Evolutionary conservation across 2,113 vertebrate genomes (phyloP).

Genomic region (Lampris megalopsis): DNA sequence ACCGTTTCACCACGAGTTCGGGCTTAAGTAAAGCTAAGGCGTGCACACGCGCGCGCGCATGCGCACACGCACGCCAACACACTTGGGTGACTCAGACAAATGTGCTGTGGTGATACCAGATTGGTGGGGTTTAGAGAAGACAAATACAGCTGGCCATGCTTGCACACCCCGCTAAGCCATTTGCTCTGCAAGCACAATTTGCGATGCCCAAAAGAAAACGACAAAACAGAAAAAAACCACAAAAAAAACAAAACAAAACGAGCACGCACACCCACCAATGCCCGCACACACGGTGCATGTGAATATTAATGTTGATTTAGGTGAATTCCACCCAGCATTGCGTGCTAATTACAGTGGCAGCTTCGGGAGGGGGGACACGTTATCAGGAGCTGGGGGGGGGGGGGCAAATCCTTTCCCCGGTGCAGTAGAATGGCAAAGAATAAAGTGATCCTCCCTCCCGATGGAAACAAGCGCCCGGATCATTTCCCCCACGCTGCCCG

Average conservation of each 20-base stretch:
- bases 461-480: slow-evolving; percentile 2
- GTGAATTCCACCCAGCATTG: not conserved
- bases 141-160: slow-evolving; percentile 71
- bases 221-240: too few relatives aligned
- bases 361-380: too few relatives aligned
- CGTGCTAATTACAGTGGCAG: too few relatives aligned
- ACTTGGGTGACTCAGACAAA: slow-evolving; percentile 56
- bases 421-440: too few relatives aligned
- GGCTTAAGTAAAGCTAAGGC: too few relatives aligned
- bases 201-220: slow-evolving; percentile 26
- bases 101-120: slow-evolving; percentile 65
- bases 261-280: slow-evolving; percentile 26
- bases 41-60: slow-evolving; percentile 16
- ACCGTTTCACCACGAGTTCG: slow-evolving; percentile 37
- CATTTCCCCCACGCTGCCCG: slow-evolving; percentile 25
- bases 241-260: too few relatives aligned
- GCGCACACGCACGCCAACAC: slow-evolving; percentile 33
- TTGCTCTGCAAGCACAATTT: slow-evolving; percentile 63
- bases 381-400: too few relatives aligned
- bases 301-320: too few relatives aligned
- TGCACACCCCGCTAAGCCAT: slow-evolving; percentile 62
- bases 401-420: too few relatives aligned
- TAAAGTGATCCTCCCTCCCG: slow-evolving; percentile 18
- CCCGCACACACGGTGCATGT: not conserved
- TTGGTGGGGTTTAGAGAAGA: slow-evolving; percentile 55